Evolutionary conservation across 1,140 invertebrate genomes (phyloP).

Genomic region (Ips nitidus): DNA sequence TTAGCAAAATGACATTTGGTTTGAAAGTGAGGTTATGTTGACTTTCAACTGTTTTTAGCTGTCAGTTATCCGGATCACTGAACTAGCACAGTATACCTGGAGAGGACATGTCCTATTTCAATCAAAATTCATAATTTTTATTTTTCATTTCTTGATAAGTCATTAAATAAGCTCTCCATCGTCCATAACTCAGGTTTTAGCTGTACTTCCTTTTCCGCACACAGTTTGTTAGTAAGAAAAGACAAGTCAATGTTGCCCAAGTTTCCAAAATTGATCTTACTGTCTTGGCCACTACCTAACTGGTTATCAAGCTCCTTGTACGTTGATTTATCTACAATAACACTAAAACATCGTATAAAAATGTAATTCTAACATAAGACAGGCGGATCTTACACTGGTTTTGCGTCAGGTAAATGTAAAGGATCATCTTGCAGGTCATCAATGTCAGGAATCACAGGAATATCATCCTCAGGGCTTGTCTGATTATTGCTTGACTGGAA

Average conservation of each 20-base stretch:
- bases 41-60: no score
- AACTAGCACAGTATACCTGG: no score
- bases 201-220: slow-evolving; percentile 47
- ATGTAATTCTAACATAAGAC: no score
- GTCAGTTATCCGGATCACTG: no score
- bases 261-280: slow-evolving; percentile 43
- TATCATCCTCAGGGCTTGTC: slow-evolving; percentile 46
- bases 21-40: no score
- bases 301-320: slow-evolving; percentile 49
- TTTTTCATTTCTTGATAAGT: slow-evolving; percentile 38
- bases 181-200: slow-evolving; percentile 46
- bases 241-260: slow-evolving; percentile 49
- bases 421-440: slow-evolving; percentile 49
- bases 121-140: no score
- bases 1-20: no score
- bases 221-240: slow-evolving; percentile 43
- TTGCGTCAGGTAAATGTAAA: slow-evolving; percentile 43
- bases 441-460: slow-evolving; percentile 51
- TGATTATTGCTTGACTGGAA: slow-evolving; percentile 41
- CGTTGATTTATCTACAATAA: slow-evolving; percentile 46
- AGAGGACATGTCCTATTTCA: no score
- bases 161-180: slow-evolving; percentile 46
- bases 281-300: slow-evolving; percentile 39
- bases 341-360: slow-evolving; percentile 35
- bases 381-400: slow-evolving; percentile 40